Percentiles rank a stretch among this genome's conserved stretches.
Conservation (phyloP, 2,113 vertebrate genomes). For the Alaudala cheleensis region DNA sequence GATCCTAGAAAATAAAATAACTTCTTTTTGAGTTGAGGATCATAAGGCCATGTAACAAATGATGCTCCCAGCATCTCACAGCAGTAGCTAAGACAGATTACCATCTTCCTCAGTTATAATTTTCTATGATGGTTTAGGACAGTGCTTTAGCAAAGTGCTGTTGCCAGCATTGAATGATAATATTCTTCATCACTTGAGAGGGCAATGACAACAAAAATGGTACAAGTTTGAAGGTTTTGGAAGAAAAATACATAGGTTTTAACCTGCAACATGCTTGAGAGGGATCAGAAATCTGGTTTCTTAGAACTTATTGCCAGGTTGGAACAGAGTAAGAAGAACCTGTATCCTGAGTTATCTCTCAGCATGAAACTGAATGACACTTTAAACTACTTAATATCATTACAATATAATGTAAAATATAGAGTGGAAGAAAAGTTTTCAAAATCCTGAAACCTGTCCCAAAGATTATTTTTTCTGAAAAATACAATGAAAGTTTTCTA, state of each 20-base stretch:
- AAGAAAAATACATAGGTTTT: neutral
- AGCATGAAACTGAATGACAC: neutral
- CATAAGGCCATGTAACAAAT: neutral
- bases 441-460: neutral
- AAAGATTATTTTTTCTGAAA: neutral
- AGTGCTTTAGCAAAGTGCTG: neutral
- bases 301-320: neutral
- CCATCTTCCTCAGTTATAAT: neutral
- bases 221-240: neutral
- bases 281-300: neutral
- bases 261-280: neutral
- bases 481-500: neutral
- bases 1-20: slow-evolving; percentile 8
- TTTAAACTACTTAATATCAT: neutral
- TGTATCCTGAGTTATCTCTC: neutral
- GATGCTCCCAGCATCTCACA: neutral
- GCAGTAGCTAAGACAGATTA: neutral
- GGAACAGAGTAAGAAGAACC: neutral
- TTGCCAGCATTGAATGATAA: neutral
- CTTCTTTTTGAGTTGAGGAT: neutral
- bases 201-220: neutral
- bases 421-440: neutral
- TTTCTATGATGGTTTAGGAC: neutral
- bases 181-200: neutral
- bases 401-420: neutral